Evolutionary conservation across 2,888 invertebrate genomes (phyloP), one percentile per base, ranked within the genome.

Genomic region (Elmis aenea): DNA sequence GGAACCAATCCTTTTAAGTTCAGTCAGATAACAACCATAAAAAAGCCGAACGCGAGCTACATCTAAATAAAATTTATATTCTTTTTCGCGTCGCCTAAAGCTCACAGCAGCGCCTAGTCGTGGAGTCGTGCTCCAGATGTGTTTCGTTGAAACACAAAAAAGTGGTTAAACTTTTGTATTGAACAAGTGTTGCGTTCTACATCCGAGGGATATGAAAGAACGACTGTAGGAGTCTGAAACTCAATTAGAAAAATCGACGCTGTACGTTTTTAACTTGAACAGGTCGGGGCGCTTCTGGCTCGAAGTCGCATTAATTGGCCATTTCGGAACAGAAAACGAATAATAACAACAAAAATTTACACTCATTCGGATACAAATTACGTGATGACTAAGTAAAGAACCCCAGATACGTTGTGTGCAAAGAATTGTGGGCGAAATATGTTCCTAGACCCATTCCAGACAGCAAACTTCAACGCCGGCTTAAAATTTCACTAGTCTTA

Each of bases 231-330:
- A 41, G 36, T 45, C 44, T 36, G 40, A 49, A 49, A 49, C 49
- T 46, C 49, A 49, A 49, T 49, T 49, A 49, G 43, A 38, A 23
- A 46, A 38, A 44, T 46, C 42, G 42, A 40, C 42, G 48, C 37
- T 37, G 44, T 41, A 32, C 41, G 43, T 36, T 38, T 36, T 46
- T 37, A 39, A 33, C 31, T 29, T 26, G 30, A 38, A 34, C 37
- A 29, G 30, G 28, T 31, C 33, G 32, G 35, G 41, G 38, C 38
- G 34, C 42, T 34, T 37, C 26, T 27, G 38, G 37, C 29, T 22
- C 33, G 31, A 37, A 40, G 42, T 42, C 44, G 50, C 47, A 47
- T 50, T 50, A 47, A 47, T 50, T 47, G 47, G 44, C 45, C 44
- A 41, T 49, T 42, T 46, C 33, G 26, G 42, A 39, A 39, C 45